A percentile compares a stretch with the other conserved stretches of the same genome.
These are phyloP conservation scores for Crematogaster levior DNA, from an alignment of 2,888 invertebrate species.

Conservation along the genomic window DNA sequence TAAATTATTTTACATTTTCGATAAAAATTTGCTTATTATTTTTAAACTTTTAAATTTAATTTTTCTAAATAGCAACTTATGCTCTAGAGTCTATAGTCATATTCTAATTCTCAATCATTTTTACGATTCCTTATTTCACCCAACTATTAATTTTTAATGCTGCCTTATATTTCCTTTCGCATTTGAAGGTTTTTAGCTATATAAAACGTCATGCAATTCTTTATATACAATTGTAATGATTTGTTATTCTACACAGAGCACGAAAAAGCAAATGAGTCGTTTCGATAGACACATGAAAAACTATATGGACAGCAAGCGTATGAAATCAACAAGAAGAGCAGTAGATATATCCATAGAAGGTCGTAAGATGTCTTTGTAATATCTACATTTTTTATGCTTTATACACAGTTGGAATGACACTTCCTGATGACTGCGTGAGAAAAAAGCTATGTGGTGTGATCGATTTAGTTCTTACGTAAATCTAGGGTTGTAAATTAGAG, in stretches of 20 bases:
- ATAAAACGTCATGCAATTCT: neutral
- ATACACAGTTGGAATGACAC: neutral
- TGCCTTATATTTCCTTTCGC: neutral
- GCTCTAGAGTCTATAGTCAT: neutral
- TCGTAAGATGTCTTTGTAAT: constrained; percentile 96
- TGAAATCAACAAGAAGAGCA: constrained; percentile 93
- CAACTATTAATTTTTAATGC: neutral
- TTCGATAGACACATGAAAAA: constrained; percentile 97
- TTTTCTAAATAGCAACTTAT: neutral
- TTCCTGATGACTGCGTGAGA: neutral
- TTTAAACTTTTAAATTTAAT: neutral
- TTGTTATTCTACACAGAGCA: constrained; percentile 86
- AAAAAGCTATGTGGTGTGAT: neutral
- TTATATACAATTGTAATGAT: constrained; percentile 1
- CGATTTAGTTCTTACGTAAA: neutral
- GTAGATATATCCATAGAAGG: constrained; percentile 99
- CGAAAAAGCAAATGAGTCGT: constrained; percentile 94
- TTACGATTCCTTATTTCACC: neutral
- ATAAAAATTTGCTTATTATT: neutral
- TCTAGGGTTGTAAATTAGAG: neutral
- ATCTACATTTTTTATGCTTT: neutral
- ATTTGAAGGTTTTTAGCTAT: neutral
- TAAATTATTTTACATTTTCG: neutral
- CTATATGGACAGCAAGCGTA: constrained; percentile 94
- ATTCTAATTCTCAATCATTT: neutral